Percentiles rank a stretch among this genome's conserved stretches.
Evolutionary conservation across 1,140 invertebrate genomes (phyloP).

Genomic region (Trichogramma pretiosum): DNA sequence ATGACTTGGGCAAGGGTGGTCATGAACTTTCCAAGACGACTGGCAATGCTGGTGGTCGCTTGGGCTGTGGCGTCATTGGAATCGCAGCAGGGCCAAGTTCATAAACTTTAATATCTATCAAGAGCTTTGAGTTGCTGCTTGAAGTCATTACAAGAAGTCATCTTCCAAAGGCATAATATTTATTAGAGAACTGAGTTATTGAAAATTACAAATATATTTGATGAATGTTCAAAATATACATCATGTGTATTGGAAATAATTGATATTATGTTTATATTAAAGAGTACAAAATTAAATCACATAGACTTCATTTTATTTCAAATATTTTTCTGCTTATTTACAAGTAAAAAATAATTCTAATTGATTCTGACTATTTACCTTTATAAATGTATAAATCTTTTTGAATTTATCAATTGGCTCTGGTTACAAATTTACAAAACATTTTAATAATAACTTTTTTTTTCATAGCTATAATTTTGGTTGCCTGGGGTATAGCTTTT

Average conservation of each 20-base stretch:
- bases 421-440: too few relatives aligned
- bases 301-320: not conserved
- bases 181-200: too few relatives aligned
- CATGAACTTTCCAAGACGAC: conserved; percentile 91
- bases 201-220: too few relatives aligned
- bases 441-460: too few relatives aligned
- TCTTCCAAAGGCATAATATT: not conserved
- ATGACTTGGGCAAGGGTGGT: conserved; percentile 90
- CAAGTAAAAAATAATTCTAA: not conserved
- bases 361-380: not conserved
- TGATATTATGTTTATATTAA: conserved; percentile 6
- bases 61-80: conserved; percentile 97
- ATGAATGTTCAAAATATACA: conserved; percentile 7
- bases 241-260: conserved; percentile 2
- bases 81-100: conserved; percentile 50
- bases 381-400: conserved; percentile 4
- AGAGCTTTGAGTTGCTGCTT: conserved; percentile 1
- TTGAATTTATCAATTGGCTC: too few relatives aligned
- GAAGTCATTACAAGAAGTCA: too few relatives aligned
- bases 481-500: not conserved
- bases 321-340: not conserved
- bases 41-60: conserved; percentile 91
- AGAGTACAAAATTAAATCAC: not conserved
- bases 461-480: not conserved
- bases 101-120: not conserved